These are phyloP conservation scores for Synergus gifuensis DNA, from an alignment of 2,888 invertebrate genomes.

Conservation along the genomic window DNA sequence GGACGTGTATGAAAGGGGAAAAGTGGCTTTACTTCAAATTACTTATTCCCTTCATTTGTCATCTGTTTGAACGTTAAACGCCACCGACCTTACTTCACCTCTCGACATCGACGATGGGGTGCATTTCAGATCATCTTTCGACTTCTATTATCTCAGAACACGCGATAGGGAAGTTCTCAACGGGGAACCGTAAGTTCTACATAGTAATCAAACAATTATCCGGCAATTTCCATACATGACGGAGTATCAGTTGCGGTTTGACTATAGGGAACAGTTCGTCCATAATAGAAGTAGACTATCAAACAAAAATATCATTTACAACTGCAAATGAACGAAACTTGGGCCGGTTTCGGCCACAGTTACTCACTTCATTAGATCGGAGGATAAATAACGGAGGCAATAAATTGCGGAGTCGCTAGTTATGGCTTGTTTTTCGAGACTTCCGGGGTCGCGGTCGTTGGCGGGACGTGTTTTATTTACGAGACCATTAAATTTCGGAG, in stretches of 20 bases:
- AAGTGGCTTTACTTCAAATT: background rate
- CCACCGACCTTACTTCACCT: slow-evolving; percentile 74
- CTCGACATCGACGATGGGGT: slow-evolving; percentile 73
- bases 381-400: background rate
- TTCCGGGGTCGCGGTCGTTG: slow-evolving; percentile 2
- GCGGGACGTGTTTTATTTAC: slow-evolving; percentile 25
- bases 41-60: background rate
- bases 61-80: slow-evolving; percentile 26
- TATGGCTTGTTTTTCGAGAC: slow-evolving; percentile 3
- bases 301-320: background rate
- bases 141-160: background rate
- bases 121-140: slow-evolving; percentile 64
- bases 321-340: background rate
- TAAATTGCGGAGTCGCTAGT: background rate
- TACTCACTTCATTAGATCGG: background rate
- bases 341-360: too few species aligned
- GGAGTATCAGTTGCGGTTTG: background rate
- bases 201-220: slow-evolving; percentile 34
- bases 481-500: slow-evolving; percentile 19
- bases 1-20: background rate
- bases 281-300: background rate
- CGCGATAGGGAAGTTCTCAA: slow-evolving; percentile 8
- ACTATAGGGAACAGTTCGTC: background rate
- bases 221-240: slow-evolving; percentile 21
- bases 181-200: slow-evolving; percentile 16